Evolutionary conservation across 2,113 vertebrate genomes (phyloP).

Genomic region (Cyprinodon variegatus): DNA sequence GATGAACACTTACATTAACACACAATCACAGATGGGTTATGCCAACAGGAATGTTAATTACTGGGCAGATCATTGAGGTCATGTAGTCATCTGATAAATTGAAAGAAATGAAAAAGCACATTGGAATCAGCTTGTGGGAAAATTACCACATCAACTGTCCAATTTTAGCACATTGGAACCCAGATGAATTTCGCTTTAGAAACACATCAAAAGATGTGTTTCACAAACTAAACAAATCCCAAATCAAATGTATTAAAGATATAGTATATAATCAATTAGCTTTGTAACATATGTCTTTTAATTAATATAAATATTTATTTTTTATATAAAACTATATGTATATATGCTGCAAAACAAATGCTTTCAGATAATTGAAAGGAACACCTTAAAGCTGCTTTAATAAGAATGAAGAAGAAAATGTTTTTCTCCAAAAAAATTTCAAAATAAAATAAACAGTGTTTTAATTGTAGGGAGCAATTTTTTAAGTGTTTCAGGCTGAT

Average conservation of each 20-base stretch:
- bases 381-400: neutral
- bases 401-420: too few relatives aligned
- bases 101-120: constrained; percentile 20
- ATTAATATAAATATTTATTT: too few relatives aligned
- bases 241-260: neutral
- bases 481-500: neutral
- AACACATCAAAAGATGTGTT: too few relatives aligned
- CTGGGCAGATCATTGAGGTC: constrained; percentile 52
- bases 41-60: constrained; percentile 68
- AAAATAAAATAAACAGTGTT: neutral
- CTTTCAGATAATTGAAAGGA: neutral
- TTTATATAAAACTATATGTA: neutral
- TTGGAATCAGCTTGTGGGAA: constrained; percentile 23
- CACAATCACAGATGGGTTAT: constrained; percentile 47
- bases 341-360: neutral
- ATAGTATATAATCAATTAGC: neutral
- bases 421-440: neutral
- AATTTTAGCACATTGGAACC: neutral
- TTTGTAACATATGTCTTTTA: neutral
- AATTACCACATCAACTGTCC: neutral
- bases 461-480: neutral
- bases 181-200: neutral
- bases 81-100: constrained; percentile 51
- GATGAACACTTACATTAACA: constrained; percentile 64
- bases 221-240: neutral